Evolutionary conservation across 2,113 vertebrate genomes (phyloP), one percentile per base, ranked within the genome.

Genomic region (Acanthochromis polyacanthus): DNA sequence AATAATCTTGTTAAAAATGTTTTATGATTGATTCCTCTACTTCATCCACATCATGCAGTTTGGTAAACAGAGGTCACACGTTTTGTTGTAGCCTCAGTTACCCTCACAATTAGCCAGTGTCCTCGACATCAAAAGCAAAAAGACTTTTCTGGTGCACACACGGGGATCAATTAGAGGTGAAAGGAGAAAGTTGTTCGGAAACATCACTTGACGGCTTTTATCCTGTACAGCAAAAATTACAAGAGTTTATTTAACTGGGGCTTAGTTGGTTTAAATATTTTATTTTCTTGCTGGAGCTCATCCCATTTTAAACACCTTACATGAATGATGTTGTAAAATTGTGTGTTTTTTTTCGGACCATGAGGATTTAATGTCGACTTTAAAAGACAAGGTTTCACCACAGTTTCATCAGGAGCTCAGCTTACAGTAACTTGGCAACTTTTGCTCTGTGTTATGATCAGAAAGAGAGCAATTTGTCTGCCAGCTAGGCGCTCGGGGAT

Each of bases 111-210:
- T 75, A 84, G 25, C 57, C 9, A 74, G 32, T 28, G 65, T 71
- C n/a, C 30, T 38, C 19, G 55, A 79, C 79, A 90, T 88, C 76
- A 90, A 83, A 81, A 77, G 25, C 5, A 60, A 38, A 66, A 40
- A 63, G 81, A 58, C 3, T 67, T 82, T 38, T 1, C 56, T 64
- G 60, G 56, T 28, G 3, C 3, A 55, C 36, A 82, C 84, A 67
- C 79, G 8, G 78, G 86, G 76, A 71, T 88, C 79, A 90, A 81
- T 90, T 87, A 85, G 65, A 56, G 58, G 73, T 67, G 46, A 71
- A 76, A 46, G 59, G 10, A 68, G n/a, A 60, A 69, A 50, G 65
- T 55, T 74, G 23, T 20, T 61, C 36, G 23, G 58, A 79, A 72
- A 64, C 30, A 75, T 59, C 56, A 30, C 46, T 23, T 8, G 15